These are phyloP conservation scores for Micrastur ruficollis DNA, from an alignment of 2,797 vertebrate genomes.

Conservation along the genomic window DNA sequence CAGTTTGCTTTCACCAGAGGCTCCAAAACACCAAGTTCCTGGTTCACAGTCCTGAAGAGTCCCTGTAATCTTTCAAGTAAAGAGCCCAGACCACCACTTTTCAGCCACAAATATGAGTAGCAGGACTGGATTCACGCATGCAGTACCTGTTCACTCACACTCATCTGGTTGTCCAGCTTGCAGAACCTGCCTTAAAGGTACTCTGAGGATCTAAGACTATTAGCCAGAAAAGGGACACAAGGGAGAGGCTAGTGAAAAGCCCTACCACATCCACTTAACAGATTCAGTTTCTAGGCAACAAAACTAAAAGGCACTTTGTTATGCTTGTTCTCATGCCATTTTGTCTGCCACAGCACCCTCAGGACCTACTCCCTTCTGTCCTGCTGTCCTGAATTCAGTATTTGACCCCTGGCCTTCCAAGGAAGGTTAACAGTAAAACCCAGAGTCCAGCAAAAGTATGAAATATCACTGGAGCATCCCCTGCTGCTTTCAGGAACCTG, in stretches of 20 bases:
- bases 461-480: background rate
- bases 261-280: background rate
- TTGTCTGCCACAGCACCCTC: background rate
- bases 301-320: background rate
- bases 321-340: background rate
- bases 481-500: background rate
- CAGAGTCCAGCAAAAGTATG: background rate
- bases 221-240: background rate
- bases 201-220: background rate
- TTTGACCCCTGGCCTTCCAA: background rate
- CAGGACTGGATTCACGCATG: background rate
- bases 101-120: background rate
- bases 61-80: background rate
- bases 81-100: background rate
- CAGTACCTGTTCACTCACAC: background rate
- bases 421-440: background rate
- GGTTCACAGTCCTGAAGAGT: background rate
- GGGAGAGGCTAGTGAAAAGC: background rate
- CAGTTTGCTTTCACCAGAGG: background rate
- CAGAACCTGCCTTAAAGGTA: background rate
- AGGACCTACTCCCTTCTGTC: background rate
- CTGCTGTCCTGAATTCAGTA: background rate
- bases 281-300: background rate
- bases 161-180: background rate
- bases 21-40: background rate